These are phyloP conservation scores for Acanthopleura granulata DNA, from an alignment of 2,888 invertebrate species.

Conservation along the genomic window DNA sequence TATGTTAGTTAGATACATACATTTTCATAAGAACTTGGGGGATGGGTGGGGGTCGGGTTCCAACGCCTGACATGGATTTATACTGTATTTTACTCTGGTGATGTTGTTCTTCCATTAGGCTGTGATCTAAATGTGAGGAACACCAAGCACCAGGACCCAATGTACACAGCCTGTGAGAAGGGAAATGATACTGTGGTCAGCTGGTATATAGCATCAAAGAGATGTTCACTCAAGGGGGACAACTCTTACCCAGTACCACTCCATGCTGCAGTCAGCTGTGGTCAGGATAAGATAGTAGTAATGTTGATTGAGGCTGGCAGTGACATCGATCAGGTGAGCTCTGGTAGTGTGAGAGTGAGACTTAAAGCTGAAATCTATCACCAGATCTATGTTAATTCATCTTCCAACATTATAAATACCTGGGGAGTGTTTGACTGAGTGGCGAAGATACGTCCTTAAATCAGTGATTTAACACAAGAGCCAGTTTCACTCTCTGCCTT, in stretches of 20 bases:
- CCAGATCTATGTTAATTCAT: too few species aligned
- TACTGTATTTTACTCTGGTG: too few species aligned
- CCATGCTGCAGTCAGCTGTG: slow-evolving; percentile 57
- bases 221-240: slow-evolving; percentile 43
- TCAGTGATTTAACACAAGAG: not conserved
- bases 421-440: not conserved
- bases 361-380: too few species aligned
- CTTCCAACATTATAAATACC: too few species aligned
- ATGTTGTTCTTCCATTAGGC: slow-evolving; percentile 40
- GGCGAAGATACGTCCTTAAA: not conserved
- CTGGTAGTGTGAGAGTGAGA: too few species aligned
- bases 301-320: slow-evolving; percentile 57
- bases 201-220: slow-evolving; percentile 46
- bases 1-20: too few species aligned
- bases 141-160: slow-evolving; percentile 49
- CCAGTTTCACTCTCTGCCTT: not conserved
- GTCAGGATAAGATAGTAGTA: slow-evolving; percentile 48
- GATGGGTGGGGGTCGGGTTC: too few species aligned
- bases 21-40: too few species aligned
- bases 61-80: too few species aligned
- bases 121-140: slow-evolving; percentile 59
- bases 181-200: slow-evolving; percentile 54
- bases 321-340: slow-evolving; percentile 61
- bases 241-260: slow-evolving; percentile 45
- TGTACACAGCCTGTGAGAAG: slow-evolving; percentile 62